Percentiles rank a stretch among this genome's conserved stretches.
Conservation (phyloP, 2,113 vertebrate genomes). For the Phaethon lepturus region DNA sequence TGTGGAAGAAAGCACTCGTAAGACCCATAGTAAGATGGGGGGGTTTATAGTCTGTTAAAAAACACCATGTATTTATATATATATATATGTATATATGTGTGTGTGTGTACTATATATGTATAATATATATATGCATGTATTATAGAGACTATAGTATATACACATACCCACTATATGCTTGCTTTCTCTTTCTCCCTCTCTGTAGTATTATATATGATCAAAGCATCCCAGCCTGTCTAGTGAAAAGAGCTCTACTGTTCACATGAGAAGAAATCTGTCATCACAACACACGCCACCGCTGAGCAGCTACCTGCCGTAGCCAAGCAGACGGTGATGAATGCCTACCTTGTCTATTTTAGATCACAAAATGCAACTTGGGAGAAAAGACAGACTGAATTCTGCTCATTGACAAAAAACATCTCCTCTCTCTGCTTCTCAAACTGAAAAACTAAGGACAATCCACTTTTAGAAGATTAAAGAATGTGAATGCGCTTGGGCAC, state of each 20-base stretch:
- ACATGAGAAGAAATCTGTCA: neutral
- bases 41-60: neutral
- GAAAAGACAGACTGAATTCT: neutral
- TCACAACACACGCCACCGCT: neutral
- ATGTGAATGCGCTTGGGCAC: neutral
- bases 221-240: neutral
- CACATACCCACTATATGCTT: neutral
- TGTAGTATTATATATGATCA: neutral
- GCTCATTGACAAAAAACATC: neutral
- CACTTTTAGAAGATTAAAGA: neutral
- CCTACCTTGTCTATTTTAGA: fast-evolving
- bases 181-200: neutral
- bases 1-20: neutral
- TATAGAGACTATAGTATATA: neutral
- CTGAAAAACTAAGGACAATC: neutral
- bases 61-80: neutral
- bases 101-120: neutral
- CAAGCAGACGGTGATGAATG: neutral
- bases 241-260: neutral
- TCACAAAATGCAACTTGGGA: neutral
- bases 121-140: neutral
- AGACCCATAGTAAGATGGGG: neutral
- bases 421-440: neutral
- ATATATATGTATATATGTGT: neutral
- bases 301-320: neutral